Conservation (phyloP, 2,113 vertebrate genomes). For the Chaetodon auriga region DNA sequence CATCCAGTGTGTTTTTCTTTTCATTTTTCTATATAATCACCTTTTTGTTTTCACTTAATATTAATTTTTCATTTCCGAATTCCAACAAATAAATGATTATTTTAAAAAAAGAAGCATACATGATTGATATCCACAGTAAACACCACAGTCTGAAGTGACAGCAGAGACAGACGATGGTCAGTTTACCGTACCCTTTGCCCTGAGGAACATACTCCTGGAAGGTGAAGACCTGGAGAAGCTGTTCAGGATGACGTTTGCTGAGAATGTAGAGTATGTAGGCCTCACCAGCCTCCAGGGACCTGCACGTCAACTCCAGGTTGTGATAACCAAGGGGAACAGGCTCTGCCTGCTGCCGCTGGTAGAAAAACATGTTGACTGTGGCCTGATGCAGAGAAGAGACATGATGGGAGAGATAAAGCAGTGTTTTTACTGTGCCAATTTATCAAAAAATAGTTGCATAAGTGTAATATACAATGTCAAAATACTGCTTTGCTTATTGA, state of each 20-base stretch:
- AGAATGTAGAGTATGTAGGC: slow-evolving; percentile 89
- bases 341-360: slow-evolving; percentile 86
- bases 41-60: background rate
- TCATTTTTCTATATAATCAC: background rate
- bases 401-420: background rate
- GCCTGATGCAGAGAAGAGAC: slow-evolving; percentile 78
- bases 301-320: slow-evolving; percentile 86
- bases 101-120: background rate
- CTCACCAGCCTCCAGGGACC: slow-evolving; percentile 87
- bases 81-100: background rate
- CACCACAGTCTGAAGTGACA: background rate
- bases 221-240: slow-evolving; percentile 73
- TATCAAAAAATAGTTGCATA: no score
- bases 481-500: no score
- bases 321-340: slow-evolving; percentile 84
- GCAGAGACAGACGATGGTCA: background rate
- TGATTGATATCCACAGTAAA: background rate
- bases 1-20: background rate
- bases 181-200: slow-evolving; percentile 80
- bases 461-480: no score
- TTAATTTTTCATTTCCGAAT: background rate
- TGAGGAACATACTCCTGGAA: slow-evolving; percentile 86
- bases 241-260: slow-evolving; percentile 71
- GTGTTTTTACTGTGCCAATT: background rate
- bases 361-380: slow-evolving; percentile 91